Evolutionary conservation across 2,797 vertebrate species (phyloP), one percentile per base, ranked within the genome.

Genomic region (Melopsittacus undulatus): DNA sequence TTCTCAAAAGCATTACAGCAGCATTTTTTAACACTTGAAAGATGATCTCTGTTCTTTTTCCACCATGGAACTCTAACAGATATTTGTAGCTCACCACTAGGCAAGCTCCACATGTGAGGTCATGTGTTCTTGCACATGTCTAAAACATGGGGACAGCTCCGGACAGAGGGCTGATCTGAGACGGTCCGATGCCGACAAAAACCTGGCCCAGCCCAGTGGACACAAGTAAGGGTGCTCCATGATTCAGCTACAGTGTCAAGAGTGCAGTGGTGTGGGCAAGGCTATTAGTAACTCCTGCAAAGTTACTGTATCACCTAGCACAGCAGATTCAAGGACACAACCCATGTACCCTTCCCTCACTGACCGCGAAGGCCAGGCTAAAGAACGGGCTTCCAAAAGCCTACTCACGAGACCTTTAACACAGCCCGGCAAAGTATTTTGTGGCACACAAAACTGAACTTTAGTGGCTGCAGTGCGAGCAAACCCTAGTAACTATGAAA

Each of bases 201-300:
- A 9, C 11, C 0, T 2, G 22, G n/a, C 13, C 19, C 59, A 29
- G 68, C 29, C 5, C 0, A 0, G 62, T 1, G 62, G 1, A 14
- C 9, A 11, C 29, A 2, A 12, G n/a, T 0, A 18, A 22, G 9
- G 18, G 11, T 27, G 5, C 21, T 18, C 29, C 26, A 5, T 2
- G 0, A 13, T 11, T 5, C 1, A 4, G 10, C 67, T 3, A 1
- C 30, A 11, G 40, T 0, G 30, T 49, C 49, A n/a, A 11, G 52
- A 57, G 45, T 1, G 1, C 56, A 3, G 4, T 0, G 51, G 2
- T 2, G 15, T 0, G 5, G 36, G 18, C 66, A 66, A 20, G 14
- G 57, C 32, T 19, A 1, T 4, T 1, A 12, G 43, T 2, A 70
- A 32, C 20, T 14, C 16, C 4, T 2, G 32, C 43, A 7, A 11